phyloP scores from a whole-genome alignment of 1,140 invertebrate species.

The Dreissena rostriformis region DNA sequence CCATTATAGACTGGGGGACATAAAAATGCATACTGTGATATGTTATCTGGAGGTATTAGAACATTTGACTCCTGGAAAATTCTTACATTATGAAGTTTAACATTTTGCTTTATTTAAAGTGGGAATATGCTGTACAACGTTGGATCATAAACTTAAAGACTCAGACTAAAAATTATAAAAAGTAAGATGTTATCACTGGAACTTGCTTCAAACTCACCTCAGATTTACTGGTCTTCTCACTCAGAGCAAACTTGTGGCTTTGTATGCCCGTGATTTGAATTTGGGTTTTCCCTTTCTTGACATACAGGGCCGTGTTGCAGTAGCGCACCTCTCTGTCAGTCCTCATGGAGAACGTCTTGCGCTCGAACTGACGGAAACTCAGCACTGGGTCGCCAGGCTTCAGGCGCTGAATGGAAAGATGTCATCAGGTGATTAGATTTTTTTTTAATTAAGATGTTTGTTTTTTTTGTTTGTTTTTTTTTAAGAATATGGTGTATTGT shows the following conservation, averaged over 20 bases:
- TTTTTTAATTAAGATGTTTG: no score
- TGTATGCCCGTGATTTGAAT: conserved; percentile 70
- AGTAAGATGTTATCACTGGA: neutral
- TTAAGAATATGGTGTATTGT: no score
- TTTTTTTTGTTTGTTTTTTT: no score
- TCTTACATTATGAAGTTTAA: neutral
- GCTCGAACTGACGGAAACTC: conserved; percentile 77
- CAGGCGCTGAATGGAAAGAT: conserved; percentile 64
- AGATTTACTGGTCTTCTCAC: conserved; percentile 74
- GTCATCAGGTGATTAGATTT: no score
- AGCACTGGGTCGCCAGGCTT: conserved; percentile 77
- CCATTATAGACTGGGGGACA: no score
- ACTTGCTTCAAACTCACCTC: conserved; percentile 62
- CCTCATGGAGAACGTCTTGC: conserved; percentile 79
- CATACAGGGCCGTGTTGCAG: conserved; percentile 73
- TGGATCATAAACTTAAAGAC: neutral
- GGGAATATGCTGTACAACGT: neutral
- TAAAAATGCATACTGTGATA: neutral
- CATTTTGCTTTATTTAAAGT: neutral
- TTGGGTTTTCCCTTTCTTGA: conserved; percentile 59
- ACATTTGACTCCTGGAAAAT: neutral
- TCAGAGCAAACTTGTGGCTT: conserved; percentile 75
- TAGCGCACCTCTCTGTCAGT: conserved; percentile 75
- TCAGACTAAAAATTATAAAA: neutral
- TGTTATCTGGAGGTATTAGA: neutral